A percentile compares a stretch with the other conserved stretches of the same genome.
Conservation (phyloP, 2,888 invertebrate genomes). For the Zeuzera pyrina region DNA sequence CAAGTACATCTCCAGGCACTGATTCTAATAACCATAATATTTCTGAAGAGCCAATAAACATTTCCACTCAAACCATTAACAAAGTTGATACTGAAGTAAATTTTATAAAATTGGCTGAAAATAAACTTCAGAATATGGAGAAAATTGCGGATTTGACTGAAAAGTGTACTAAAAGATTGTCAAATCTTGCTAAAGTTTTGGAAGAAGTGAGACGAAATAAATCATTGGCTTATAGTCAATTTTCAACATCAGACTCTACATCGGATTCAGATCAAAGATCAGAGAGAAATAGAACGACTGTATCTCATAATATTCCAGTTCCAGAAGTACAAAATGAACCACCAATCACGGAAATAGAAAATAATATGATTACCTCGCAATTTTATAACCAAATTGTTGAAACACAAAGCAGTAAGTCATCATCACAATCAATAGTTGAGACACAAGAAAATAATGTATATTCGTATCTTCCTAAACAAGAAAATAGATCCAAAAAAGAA, state of each 20-base stretch:
- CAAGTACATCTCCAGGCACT: too few species aligned
- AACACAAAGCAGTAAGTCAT: constrained; percentile 16
- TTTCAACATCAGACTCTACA: constrained; percentile 44
- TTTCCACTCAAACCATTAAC: constrained; percentile 47
- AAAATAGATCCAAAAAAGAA: too few species aligned
- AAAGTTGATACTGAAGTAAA: constrained; percentile 39
- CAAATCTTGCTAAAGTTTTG: constrained; percentile 57
- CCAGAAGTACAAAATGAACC: background rate
- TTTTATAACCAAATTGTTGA: constrained; percentile 13
- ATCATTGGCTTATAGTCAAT: constrained; percentile 49
- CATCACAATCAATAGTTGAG: constrained; percentile 13
- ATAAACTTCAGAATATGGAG: constrained; percentile 62
- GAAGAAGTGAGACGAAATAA: constrained; percentile 65
- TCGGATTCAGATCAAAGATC: constrained; percentile 45
- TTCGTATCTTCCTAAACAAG: too few species aligned
- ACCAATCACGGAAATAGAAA: too few species aligned
- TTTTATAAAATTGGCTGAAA: constrained; percentile 51
- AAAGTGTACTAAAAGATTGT: constrained; percentile 60
- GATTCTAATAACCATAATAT: too few species aligned
- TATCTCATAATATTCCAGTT: background rate
- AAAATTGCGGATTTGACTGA: constrained; percentile 64
- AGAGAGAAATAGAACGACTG: constrained; percentile 21
- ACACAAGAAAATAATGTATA: background rate
- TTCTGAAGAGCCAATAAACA: too few species aligned
- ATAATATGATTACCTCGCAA: constrained; percentile 13